Evolutionary conservation across 2,113 vertebrate species (phyloP), one percentile per base, ranked within the genome.

Genomic region (Mugil cephalus): DNA sequence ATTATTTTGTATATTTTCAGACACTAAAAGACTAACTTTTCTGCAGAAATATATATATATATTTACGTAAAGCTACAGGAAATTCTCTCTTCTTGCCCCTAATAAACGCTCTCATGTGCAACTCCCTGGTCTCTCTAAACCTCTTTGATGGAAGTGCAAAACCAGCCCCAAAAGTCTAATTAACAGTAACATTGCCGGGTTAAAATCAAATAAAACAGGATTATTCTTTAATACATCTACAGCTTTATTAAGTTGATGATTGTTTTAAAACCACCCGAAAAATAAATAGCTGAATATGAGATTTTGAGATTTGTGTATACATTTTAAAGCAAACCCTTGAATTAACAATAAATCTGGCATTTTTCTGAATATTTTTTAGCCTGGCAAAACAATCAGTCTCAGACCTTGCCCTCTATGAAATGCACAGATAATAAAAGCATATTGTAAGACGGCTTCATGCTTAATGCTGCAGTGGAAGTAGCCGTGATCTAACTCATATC

Each of bases 401-500:
- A n/a, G 24, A 45, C 15, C 14, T 2, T 15, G 43, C 12, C 15
- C 42, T 43, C 13, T 15, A 14, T 13, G 13, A 43, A 43, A 15
- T 45, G 2, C 2, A 4, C 43, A 45, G 43, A n/a, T 45, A n/a
- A n/a, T 45, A 30, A 30, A 30, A 30, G 5, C 2, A 30, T 5
- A 5, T 30, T 5, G 2, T 30, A 30, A 30, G 5, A 30, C 3
- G 3, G 5, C 24, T 30, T 30, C 24, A 30, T 30, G 24, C 24
- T 30, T 40, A 18, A 38, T 15, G 10, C 54, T 34, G 15, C 36
- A 13, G 63, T 21, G 36, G 53, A 74, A 74, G 72, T 21, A 30
- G 46, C 30, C 47, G 21, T 0, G 21, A 67, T 69, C 58, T 67
- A 78, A 87, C 79, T 84, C 62, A 74, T 48, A 76, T 78, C 54